Percentiles rank a stretch among this genome's conserved stretches.
phyloP scores from a whole-genome alignment of 2,113 vertebrate species.

The Oreochromis spilurus region DNA sequence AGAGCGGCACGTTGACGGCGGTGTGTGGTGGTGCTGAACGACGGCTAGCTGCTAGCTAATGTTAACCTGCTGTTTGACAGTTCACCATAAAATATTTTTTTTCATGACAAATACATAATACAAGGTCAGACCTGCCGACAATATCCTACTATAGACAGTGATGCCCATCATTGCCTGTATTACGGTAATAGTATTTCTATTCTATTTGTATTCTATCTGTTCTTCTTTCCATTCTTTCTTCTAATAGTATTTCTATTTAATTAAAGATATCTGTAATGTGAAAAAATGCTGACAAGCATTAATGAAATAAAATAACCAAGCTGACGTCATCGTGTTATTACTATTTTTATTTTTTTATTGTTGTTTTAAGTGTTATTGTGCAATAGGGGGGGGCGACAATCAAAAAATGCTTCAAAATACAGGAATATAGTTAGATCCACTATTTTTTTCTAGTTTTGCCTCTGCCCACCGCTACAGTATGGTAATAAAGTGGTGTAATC shows the following conservation, averaged over 20 bases:
- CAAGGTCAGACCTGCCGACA: neutral
- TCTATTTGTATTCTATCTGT: neutral
- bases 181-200: neutral
- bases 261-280: neutral
- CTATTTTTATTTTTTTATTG: neutral
- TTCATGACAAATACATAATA: neutral
- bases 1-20: neutral
- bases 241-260: neutral
- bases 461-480: neutral
- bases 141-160: neutral
- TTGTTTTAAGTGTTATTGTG: neutral
- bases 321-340: neutral
- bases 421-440: neutral
- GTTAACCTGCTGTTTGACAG: neutral
- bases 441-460: neutral
- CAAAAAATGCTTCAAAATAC: neutral
- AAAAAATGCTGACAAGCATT: neutral
- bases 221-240: neutral
- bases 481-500: neutral
- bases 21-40: neutral
- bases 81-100: neutral
- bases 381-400: accelerated
- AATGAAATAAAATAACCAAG: neutral
- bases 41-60: neutral
- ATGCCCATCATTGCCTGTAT: neutral